Base-by-base conservation (phyloP, 2,797 vertebrate genomes). In the Arctocebus calabarensis region DNA sequence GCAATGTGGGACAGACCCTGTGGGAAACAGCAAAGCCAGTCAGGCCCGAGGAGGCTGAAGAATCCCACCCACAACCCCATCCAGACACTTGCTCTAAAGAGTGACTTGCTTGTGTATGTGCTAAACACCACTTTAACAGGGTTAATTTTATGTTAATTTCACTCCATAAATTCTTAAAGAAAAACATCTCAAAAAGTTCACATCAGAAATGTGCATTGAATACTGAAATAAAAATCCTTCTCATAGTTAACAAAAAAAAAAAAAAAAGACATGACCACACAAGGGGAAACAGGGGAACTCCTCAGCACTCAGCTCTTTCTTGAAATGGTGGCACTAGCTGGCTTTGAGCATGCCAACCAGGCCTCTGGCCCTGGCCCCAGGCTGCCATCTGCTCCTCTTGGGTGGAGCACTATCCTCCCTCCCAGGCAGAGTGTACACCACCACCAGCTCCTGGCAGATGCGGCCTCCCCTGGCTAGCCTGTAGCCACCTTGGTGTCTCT, bases 1-100 rank as follows among this genome's bases (percentile, higher is more conserved):
- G 92, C 73, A 97, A 93, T 43, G 97, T 88, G 11, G 98, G 98
- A 32, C 95, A 97, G 48, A 94, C 79, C 74, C 98, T 98, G 93
- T 14, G 45, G 55, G 37, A 73, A 75, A 96, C 2, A 85, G 37
- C 81, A 94, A 88, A 88, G 32, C 32, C 37, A 12, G n/a, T 93
- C 48, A 95, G 66, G 88, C 22, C 52, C 12, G n/a, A 62, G 79
- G 52, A 10, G 22, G 61, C 75, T 11, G 11, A n/a, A 79, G 20
- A 78, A 59, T 27, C 9, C 48, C 68, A 37, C 71, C 32, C 13
- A 29, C 0, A 14, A n/a, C 5, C 27, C 11, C 61, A 9, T 59
- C 57, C 9, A 11, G 9, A 37, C 6, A 29, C 66, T 2, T 0
- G 11, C 70, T 57, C 73, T 57, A 55, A 68, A 70, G 71, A 75